A percentile compares a stretch with the other conserved stretches of the same genome.
These are phyloP conservation scores for Pygoscelis adeliae DNA, from an alignment of 2,113 vertebrate genomes.

Conservation along the genomic window DNA sequence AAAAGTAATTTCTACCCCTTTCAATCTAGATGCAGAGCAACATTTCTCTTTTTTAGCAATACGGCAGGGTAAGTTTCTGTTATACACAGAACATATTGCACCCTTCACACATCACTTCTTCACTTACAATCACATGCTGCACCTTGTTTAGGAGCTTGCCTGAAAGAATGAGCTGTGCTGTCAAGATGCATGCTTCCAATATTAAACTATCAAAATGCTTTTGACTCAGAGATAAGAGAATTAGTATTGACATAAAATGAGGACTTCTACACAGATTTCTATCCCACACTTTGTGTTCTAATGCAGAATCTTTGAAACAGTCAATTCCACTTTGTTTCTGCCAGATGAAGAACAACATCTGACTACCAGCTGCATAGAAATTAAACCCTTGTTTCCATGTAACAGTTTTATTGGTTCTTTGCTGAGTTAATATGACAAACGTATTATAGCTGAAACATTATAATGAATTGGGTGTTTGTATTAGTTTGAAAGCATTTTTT, in stretches of 20 bases:
- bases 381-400: neutral
- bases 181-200: neutral
- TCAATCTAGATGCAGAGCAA: neutral
- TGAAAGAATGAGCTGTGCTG: neutral
- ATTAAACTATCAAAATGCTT: constrained; percentile 1
- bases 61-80: neutral
- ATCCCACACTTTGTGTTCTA: neutral
- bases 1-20: neutral
- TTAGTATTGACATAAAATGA: neutral
- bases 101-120: neutral
- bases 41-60: neutral
- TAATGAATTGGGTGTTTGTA: neutral
- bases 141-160: neutral
- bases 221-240: neutral
- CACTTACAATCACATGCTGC: neutral
- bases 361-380: neutral
- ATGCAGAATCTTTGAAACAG: neutral
- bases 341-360: neutral
- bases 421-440: neutral
- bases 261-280: neutral
- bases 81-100: neutral
- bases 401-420: neutral
- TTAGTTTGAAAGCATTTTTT: neutral
- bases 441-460: neutral
- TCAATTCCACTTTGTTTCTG: neutral